phyloP scores from a whole-genome alignment of 2,113 vertebrate species.

The Arizona elegans region DNA sequence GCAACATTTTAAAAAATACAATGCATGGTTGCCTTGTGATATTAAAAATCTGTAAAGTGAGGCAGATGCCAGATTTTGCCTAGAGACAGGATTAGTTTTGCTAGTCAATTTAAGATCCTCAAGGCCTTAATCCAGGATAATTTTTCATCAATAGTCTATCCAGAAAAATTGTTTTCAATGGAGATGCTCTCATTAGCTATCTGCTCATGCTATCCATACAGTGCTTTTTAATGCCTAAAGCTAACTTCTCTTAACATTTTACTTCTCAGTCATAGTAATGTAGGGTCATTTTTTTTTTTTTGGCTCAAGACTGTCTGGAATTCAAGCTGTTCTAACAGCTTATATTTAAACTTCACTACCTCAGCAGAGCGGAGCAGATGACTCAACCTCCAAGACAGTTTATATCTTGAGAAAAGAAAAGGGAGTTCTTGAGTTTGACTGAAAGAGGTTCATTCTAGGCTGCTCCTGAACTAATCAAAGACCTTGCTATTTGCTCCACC shows the following conservation, averaged over 20 bases:
- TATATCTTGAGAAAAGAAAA: not conserved
- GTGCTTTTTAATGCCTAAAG: not conserved
- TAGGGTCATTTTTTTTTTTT: not conserved
- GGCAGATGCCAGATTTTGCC: not conserved
- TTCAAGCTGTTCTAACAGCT: not conserved
- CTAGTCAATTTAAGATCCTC: not conserved
- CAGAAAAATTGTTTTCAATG: not conserved
- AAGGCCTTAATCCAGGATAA: not conserved
- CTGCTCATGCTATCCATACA: not conserved
- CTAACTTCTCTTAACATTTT: not conserved
- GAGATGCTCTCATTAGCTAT: not conserved
- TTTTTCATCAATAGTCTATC: not conserved
- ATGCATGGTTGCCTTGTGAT: too few relatives aligned
- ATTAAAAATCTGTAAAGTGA: not conserved
- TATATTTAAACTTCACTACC: slow-evolving; percentile 24
- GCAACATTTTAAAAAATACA: not conserved
- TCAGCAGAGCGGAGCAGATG: slow-evolving; percentile 9
- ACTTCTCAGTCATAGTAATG: not conserved
- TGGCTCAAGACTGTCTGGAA: not conserved
- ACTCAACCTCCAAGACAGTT: not conserved
- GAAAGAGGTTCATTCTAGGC: not conserved
- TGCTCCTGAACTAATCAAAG: not conserved
- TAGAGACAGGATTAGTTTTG: not conserved
- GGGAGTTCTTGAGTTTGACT: not conserved
- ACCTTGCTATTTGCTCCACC: not conserved